phyloP scores from a whole-genome alignment of 2,888 invertebrate genomes.

The Brachypalpus laphriformis region DNA sequence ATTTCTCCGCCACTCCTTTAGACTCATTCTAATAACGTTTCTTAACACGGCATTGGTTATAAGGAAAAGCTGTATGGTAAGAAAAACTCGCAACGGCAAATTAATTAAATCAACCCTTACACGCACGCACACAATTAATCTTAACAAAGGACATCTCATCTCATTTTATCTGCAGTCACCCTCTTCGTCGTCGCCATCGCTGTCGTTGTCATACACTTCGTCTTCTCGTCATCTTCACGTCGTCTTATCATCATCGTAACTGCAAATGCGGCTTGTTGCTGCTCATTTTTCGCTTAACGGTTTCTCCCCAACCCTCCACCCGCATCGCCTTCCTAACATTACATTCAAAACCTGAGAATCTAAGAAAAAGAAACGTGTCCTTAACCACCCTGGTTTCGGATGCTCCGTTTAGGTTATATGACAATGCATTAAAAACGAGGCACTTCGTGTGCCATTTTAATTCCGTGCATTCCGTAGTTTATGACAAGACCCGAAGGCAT shows the following conservation, averaged over 20 bases:
- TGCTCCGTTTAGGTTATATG: slow-evolving; percentile 46
- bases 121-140: slow-evolving; percentile 48
- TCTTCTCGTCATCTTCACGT: slow-evolving; percentile 27
- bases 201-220: slow-evolving; percentile 18
- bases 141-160: slow-evolving; percentile 37
- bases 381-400: slow-evolving; percentile 13
- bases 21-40: slow-evolving; percentile 2
- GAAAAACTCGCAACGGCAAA: slow-evolving; percentile 20
- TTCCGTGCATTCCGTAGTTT: slow-evolving; percentile 50
- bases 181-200: slow-evolving; percentile 1
- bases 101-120: slow-evolving; percentile 49
- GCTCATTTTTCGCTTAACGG: slow-evolving; percentile 40
- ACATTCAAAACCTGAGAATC: slow-evolving; percentile 11
- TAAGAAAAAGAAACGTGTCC: slow-evolving; percentile 24
- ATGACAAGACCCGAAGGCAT: slow-evolving; percentile 42
- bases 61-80: background rate
- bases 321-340: background rate
- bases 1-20: background rate
- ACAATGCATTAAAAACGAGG: slow-evolving; percentile 45
- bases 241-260: slow-evolving; percentile 26
- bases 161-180: slow-evolving; percentile 34
- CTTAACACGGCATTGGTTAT: background rate
- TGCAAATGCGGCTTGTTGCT: slow-evolving; percentile 61
- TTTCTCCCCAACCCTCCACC: background rate
- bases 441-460: slow-evolving; percentile 43